phyloP scores from a whole-genome alignment of 2,113 vertebrate genomes.

The Trichechus manatus region DNA sequence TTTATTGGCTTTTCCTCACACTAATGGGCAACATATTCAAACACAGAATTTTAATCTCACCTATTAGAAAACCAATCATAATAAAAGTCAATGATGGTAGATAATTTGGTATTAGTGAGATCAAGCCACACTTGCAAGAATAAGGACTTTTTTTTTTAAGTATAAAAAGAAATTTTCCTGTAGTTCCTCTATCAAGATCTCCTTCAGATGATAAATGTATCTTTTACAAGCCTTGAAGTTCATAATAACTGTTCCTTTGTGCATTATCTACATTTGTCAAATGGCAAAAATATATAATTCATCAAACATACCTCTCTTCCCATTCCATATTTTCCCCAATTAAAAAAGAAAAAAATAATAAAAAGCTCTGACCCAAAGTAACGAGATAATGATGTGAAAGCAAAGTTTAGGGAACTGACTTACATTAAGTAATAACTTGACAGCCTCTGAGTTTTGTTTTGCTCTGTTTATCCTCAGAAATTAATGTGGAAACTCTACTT shows the following conservation, averaged over 20 bases:
- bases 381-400: background rate
- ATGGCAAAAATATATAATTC: slow-evolving; percentile 17
- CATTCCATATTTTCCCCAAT: background rate
- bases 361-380: background rate
- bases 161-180: slow-evolving; percentile 6
- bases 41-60: slow-evolving; percentile 75
- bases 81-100: slow-evolving; percentile 74
- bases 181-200: slow-evolving; percentile 24
- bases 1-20: slow-evolving; percentile 69
- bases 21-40: slow-evolving; percentile 75
- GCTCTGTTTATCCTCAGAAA: background rate
- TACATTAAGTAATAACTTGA: background rate
- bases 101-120: slow-evolving; percentile 71
- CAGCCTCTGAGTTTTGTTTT: background rate
- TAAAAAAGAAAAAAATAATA: background rate
- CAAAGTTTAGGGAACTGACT: background rate
- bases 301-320: background rate
- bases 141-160: background rate
- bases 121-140: slow-evolving; percentile 15
- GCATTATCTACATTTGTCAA: background rate
- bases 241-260: background rate
- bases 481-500: background rate
- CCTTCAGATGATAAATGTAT: slow-evolving; percentile 6
- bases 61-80: slow-evolving; percentile 79
- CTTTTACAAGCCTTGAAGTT: slow-evolving; percentile 10